A percentile compares a stretch with the other conserved stretches of the same genome.
phyloP scores from a whole-genome alignment of 2,888 invertebrate species.

The Venusia cambrica region DNA sequence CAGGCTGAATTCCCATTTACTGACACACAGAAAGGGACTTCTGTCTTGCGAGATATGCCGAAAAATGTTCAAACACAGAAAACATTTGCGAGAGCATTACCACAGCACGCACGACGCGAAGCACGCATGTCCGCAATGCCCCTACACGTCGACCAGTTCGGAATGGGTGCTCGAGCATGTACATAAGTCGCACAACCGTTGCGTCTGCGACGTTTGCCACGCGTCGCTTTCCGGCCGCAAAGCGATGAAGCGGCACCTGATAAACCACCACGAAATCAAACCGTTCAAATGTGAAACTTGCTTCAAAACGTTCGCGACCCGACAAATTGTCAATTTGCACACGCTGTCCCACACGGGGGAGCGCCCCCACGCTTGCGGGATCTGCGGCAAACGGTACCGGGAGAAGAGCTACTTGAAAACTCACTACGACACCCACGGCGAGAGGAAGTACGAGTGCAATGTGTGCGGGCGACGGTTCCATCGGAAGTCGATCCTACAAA shows the following conservation, averaged over 20 bases:
- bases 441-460: neutral
- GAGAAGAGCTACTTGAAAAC: neutral
- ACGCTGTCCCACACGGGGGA: conserved; percentile 5
- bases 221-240: neutral
- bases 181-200: neutral
- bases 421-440: conserved; percentile 1
- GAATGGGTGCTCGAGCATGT: neutral
- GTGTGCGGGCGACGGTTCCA: neutral
- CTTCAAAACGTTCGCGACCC: neutral
- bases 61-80: neutral
- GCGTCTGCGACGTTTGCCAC: neutral
- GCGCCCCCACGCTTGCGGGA: conserved; percentile 5
- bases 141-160: neutral
- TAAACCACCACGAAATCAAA: neutral
- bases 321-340: neutral
- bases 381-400: conserved; percentile 2
- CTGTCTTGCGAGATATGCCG: neutral
- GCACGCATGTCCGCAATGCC: neutral
- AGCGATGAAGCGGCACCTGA: neutral
- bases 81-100: neutral
- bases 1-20: neutral
- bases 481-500: neutral
- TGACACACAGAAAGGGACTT: neutral
- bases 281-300: neutral
- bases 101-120: neutral